Conservation (phyloP, 2,113 vertebrate species). For the Spilogale gracilis region DNA sequence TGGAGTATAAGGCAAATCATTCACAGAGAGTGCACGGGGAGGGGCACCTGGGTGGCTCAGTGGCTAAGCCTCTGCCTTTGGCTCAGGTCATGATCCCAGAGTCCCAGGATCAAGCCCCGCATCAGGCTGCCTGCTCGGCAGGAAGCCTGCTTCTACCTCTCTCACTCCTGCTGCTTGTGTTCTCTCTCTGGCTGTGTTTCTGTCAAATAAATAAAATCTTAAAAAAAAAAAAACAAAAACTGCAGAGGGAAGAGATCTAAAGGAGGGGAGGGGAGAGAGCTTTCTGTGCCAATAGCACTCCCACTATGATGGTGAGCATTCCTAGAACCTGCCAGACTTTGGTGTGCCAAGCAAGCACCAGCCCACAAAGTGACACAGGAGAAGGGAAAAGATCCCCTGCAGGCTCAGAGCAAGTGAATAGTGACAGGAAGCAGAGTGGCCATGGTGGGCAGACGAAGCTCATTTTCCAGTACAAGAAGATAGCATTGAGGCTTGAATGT, state of each 20-base stretch:
- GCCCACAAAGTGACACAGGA: not conserved
- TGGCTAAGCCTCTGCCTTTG: no score
- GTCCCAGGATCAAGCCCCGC: no score
- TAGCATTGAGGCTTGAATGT: not conserved
- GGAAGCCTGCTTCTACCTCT: no score
- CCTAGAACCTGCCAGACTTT: not conserved
- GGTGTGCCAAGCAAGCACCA: not conserved
- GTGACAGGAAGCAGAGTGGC: not conserved
- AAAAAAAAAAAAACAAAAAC: no score
- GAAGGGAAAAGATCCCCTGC: not conserved
- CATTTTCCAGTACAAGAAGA: not conserved
- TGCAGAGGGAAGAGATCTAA: not conserved
- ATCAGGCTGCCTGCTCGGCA: no score
- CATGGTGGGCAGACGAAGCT: not conserved
- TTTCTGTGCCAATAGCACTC: not conserved
- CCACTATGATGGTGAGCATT: not conserved
- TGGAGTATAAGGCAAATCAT: not conserved
- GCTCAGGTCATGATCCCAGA: no score
- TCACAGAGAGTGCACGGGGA: not conserved
- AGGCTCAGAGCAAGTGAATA: not conserved
- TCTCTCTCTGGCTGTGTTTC: no score
- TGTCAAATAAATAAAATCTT: no score
- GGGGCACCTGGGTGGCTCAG: no score
- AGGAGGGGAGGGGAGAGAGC: not conserved
- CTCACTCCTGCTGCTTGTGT: no score